These are phyloP conservation scores for Sandelia bainsii DNA, from an alignment of 2,797 vertebrate genomes.

Conservation along the genomic window DNA sequence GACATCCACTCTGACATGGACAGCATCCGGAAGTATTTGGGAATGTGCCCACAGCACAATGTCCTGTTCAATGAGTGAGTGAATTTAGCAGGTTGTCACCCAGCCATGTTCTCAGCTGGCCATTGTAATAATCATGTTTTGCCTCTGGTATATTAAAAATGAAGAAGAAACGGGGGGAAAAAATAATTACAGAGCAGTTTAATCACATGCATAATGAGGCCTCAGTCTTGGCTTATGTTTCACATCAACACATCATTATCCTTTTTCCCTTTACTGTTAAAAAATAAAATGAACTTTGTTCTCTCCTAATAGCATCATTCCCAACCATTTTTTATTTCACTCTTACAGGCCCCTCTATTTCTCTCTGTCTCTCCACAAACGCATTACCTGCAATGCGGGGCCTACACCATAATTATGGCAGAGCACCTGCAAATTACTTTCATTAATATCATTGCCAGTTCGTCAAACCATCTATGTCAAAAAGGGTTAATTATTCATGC, in stretches of 20 bases:
- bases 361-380: slow-evolving; percentile 42
- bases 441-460: slow-evolving; percentile 76
- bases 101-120: slow-evolving; percentile 3
- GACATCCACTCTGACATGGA: slow-evolving; percentile 93
- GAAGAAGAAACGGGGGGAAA: not conserved
- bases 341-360: slow-evolving; percentile 44
- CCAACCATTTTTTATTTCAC: slow-evolving; percentile 38
- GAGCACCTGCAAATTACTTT: slow-evolving; percentile 68
- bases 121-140: slow-evolving; percentile 34
- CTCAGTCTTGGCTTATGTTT: slow-evolving; percentile 42
- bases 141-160: slow-evolving; percentile 14
- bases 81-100: slow-evolving; percentile 1
- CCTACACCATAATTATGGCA: slow-evolving; percentile 73
- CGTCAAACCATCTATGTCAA: slow-evolving; percentile 67
- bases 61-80: slow-evolving; percentile 96
- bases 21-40: slow-evolving; percentile 91
- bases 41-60: slow-evolving; percentile 98
- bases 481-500: slow-evolving; percentile 64
- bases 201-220: slow-evolving; percentile 43
- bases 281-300: slow-evolving; percentile 44
- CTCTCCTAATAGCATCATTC: slow-evolving; percentile 39
- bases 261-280: slow-evolving; percentile 14
- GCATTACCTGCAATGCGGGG: slow-evolving; percentile 62
- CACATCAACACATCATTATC: slow-evolving; percentile 61
- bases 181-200: slow-evolving; percentile 19